These are phyloP conservation scores for Thereva unica DNA, from an alignment of 2,888 invertebrate species.

Conservation along the genomic window DNA sequence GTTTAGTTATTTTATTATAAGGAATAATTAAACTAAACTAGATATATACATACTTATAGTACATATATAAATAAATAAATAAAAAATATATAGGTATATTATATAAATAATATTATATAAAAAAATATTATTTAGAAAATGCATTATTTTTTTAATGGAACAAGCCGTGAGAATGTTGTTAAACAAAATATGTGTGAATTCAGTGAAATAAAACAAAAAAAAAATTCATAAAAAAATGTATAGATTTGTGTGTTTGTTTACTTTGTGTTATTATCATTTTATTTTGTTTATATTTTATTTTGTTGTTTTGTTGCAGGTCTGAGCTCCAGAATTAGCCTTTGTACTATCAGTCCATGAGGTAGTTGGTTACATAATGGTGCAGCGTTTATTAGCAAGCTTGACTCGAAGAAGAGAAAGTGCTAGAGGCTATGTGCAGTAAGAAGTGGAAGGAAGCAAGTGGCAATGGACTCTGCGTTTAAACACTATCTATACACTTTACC, in stretches of 20 bases:
- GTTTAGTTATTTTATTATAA: background rate
- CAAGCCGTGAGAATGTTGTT: conserved; percentile 35
- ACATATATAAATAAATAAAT: no score
- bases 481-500: no score
- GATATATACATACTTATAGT: background rate
- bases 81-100: background rate
- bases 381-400: no score
- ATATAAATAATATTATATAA: background rate
- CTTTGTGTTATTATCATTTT: background rate
- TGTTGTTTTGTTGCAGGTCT: no score
- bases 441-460: no score
- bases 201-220: conserved; percentile 32
- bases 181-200: conserved; percentile 36
- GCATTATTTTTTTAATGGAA: conserved; percentile 34
- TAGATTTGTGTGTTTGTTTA: background rate
- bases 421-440: no score
- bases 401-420: no score
- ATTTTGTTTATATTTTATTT: background rate
- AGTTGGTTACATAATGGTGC: no score
- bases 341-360: no score
- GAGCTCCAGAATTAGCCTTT: no score
- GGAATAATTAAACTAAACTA: conserved; percentile 18
- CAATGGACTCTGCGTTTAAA: no score
- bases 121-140: conserved; percentile 21
- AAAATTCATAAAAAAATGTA: conserved; percentile 25